Percentiles rank a stretch among this genome's conserved stretches.
phyloP scores from a whole-genome alignment of 2,113 vertebrate genomes.

The Lophotis ruficrista region DNA sequence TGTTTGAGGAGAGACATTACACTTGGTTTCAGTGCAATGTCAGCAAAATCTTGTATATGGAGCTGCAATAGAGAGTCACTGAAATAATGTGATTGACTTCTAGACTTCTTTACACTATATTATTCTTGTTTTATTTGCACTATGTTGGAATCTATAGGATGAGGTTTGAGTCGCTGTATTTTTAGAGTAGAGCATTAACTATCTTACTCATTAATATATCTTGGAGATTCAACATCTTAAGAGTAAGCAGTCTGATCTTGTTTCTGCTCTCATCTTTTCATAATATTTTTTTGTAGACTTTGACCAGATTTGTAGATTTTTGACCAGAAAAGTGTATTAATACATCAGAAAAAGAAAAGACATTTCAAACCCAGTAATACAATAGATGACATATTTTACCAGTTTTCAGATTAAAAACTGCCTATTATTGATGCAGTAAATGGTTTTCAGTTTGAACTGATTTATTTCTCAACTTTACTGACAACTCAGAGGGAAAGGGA shows the following conservation, averaged over 20 bases:
- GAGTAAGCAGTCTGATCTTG: background rate
- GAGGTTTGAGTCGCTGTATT: background rate
- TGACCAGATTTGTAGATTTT: background rate
- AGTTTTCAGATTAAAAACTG: background rate
- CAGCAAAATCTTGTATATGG: background rate
- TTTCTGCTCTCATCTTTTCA: background rate
- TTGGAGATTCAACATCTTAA: background rate
- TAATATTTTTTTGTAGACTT: background rate
- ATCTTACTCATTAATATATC: background rate
- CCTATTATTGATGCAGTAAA: background rate
- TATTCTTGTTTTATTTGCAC: conserved; percentile 4
- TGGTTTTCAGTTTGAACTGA: background rate
- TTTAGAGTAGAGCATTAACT: conserved; percentile 6
- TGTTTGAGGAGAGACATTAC: background rate
- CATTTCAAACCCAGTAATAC: background rate
- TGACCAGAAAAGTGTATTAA: background rate
- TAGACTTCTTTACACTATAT: background rate
- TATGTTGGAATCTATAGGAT: background rate
- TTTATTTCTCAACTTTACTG: background rate
- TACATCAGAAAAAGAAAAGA: background rate
- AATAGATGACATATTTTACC: background rate
- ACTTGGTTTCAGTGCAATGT: background rate
- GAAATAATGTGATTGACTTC: background rate
- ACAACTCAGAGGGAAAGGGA: background rate
- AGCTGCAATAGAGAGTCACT: background rate